Evolutionary conservation across 92 coral and sea anemone genomes (phyloP).

Genomic region (Pocillopora meandrina): DNA sequence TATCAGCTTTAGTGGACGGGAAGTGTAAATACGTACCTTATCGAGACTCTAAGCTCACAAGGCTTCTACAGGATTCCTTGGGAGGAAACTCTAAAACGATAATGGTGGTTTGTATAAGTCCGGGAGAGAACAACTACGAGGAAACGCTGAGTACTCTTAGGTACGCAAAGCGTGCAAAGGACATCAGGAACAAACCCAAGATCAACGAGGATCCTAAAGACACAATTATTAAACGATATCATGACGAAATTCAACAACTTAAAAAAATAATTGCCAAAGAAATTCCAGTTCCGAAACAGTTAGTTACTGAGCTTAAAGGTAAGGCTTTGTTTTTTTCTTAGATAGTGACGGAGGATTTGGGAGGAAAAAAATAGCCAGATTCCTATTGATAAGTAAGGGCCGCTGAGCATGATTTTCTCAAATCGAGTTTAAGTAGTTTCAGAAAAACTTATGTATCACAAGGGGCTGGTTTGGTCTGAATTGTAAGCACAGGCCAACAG

Average conservation of each 20-base stretch:
- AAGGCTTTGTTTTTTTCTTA: background rate
- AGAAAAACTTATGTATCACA: too few species aligned
- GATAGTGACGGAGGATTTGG: background rate
- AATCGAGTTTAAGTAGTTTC: too few species aligned
- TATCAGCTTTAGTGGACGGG: slow-evolving; percentile 84
- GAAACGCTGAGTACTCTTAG: slow-evolving; percentile 95
- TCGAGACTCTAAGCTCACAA: slow-evolving; percentile 90
- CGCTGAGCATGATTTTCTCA: too few species aligned
- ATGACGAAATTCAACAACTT: slow-evolving; percentile 77
- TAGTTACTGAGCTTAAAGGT: slow-evolving; percentile 70
- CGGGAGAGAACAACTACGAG: slow-evolving; percentile 97
- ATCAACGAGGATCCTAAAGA: slow-evolving; percentile 92
- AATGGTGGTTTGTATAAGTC: slow-evolving; percentile 98
- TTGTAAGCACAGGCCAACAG: too few species aligned
- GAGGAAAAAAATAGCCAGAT: background rate
- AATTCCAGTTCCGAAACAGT: slow-evolving; percentile 66
- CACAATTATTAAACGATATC: slow-evolving; percentile 71
- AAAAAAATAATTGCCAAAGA: slow-evolving; percentile 80
- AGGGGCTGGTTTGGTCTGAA: too few species aligned
- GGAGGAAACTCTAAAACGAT: slow-evolving; percentile 92
- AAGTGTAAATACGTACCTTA: slow-evolving; percentile 79
- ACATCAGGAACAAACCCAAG: slow-evolving; percentile 97
- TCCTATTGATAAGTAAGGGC: too few species aligned
- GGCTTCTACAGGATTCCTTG: slow-evolving; percentile 81
- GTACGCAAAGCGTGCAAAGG: slow-evolving; percentile 97